Conservation (phyloP, 2,888 invertebrate genomes). For the Protonemura montana region DNA sequence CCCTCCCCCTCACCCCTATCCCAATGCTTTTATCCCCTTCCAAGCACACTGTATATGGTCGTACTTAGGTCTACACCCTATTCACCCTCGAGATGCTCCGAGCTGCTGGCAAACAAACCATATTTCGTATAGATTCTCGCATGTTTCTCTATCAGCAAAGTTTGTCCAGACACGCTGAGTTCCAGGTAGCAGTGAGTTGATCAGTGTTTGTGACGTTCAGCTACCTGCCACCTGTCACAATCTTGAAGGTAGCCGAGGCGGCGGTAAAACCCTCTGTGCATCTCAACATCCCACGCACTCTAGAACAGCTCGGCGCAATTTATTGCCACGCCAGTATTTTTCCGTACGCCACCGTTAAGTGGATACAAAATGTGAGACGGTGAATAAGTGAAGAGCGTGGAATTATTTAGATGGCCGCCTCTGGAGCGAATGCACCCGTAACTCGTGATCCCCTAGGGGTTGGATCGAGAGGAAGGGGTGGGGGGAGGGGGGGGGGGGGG, state of each 20-base stretch:
- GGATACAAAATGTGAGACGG: not conserved
- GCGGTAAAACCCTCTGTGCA: not conserved
- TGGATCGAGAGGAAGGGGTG: not conserved
- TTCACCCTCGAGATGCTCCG: not conserved
- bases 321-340: not conserved
- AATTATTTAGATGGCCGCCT: not conserved
- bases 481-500: not conserved
- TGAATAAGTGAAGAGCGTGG: not conserved
- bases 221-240: no score
- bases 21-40: not conserved
- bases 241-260: no score
- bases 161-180: no score
- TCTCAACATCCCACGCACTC: not conserved
- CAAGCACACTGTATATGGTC: not conserved
- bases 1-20: not conserved
- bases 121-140: no score
- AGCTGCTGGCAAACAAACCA: no score
- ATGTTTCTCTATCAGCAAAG: no score
- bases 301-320: not conserved
- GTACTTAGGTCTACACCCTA: not conserved
- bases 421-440: not conserved
- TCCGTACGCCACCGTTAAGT: not conserved
- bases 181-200: no score
- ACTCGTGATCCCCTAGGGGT: not conserved
- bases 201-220: no score